Evolutionary conservation across 2,888 invertebrate species (phyloP).

Genomic region (Pomacea canaliculata): DNA sequence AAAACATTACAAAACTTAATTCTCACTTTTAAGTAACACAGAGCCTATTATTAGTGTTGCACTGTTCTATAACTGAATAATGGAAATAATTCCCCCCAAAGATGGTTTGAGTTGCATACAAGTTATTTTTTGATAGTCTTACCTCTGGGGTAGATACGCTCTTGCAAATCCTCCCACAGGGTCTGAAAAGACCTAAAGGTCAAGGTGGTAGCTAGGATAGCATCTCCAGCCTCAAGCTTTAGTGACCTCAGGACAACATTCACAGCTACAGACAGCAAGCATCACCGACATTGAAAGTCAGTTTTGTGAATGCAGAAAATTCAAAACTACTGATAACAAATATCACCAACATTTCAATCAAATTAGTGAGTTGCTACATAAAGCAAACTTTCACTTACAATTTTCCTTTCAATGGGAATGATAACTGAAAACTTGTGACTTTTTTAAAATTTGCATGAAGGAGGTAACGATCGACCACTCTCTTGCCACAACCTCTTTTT

Average conservation of each 20-base stretch:
- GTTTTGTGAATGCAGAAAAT: constrained; percentile 14
- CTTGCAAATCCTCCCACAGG: constrained; percentile 29
- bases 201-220: constrained; percentile 43
- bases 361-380: background rate
- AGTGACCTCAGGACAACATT: constrained; percentile 49
- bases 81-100: too few species aligned
- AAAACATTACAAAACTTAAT: too few species aligned
- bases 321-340: constrained; percentile 39
- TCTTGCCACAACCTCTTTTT: too few species aligned
- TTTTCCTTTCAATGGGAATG: background rate
- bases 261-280: constrained; percentile 36
- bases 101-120: too few species aligned
- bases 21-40: too few species aligned
- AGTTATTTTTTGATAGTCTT: background rate
- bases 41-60: too few species aligned
- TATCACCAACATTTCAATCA: background rate
- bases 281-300: too few species aligned
- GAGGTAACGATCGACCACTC: too few species aligned
- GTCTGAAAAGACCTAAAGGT: constrained; percentile 46
- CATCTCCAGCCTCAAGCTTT: constrained; percentile 43
- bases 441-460: too few species aligned
- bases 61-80: too few species aligned
- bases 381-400: background rate
- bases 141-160: constrained; percentile 5
- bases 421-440: background rate